Percentiles rank a stretch among this genome's conserved stretches.
Conservation (phyloP, 2,888 invertebrate genomes). For the Aspidiotus destructor region DNA sequence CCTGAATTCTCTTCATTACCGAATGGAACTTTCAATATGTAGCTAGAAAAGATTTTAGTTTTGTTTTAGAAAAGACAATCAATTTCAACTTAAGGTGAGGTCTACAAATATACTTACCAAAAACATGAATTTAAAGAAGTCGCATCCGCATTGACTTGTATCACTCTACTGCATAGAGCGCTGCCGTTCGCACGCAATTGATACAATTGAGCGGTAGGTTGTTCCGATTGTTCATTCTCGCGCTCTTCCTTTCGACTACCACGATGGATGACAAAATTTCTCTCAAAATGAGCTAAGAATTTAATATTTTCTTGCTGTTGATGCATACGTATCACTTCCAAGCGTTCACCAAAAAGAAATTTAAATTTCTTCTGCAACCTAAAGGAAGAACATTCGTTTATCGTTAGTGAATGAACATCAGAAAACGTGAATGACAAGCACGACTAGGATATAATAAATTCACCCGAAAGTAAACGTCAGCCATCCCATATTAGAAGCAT, state of each 20-base stretch:
- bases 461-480: constrained; percentile 92
- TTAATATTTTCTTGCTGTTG: constrained; percentile 98
- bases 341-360: constrained; percentile 72
- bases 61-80: constrained; percentile 12
- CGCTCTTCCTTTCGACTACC: constrained; percentile 62
- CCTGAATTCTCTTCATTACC: constrained; percentile 62
- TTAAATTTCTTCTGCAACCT: constrained; percentile 83
- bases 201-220: constrained; percentile 72
- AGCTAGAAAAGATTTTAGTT: constrained; percentile 49
- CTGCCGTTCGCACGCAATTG: constrained; percentile 94
- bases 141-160: constrained; percentile 77
- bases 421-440: not conserved
- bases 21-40: constrained; percentile 85
- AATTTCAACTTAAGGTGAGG: constrained; percentile 7
- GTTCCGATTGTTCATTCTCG: constrained; percentile 38
- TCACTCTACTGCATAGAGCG: constrained; percentile 76
- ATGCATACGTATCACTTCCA: constrained; percentile 91
- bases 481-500: constrained; percentile 99
- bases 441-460: constrained; percentile 7
- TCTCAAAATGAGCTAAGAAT: constrained; percentile 94
- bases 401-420: not conserved
- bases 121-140: constrained; percentile 82
- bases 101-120: constrained; percentile 54
- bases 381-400: constrained; percentile 33
- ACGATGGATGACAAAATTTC: constrained; percentile 83